Evolutionary conservation across 1,140 invertebrate genomes (phyloP), one percentile per base, ranked within the genome.

Genomic region (Achatina immaculata): DNA sequence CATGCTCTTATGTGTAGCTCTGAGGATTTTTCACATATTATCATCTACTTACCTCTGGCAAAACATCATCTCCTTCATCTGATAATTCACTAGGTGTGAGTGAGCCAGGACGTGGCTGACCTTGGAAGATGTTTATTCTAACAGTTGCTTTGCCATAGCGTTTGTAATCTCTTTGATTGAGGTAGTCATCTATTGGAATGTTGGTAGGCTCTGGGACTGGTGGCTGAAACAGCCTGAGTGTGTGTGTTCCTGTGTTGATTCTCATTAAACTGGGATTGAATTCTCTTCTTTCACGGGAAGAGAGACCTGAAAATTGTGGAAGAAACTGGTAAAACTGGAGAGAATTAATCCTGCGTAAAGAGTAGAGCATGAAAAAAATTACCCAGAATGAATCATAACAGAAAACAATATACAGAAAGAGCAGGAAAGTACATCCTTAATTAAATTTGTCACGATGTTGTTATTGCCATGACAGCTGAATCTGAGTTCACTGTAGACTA

Each of bases 1-100:
- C n/a, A n/a, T n/a, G n/a, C n/a, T n/a, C n/a, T n/a, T n/a, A n/a
- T n/a, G n/a, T n/a, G n/a, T n/a, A n/a, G n/a, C n/a, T n/a, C n/a
- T n/a, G n/a, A n/a, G n/a, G n/a, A n/a, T n/a, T n/a, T n/a, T n/a
- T n/a, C n/a, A n/a, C n/a, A n/a, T n/a, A 74, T 2, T 19, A 24
- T 51, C 31, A 45, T 28, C 2, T 31, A n/a, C 77, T 71, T 83
- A 89, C 88, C 86, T 89, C 85, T 51, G 89, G 88, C n/a, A 89
- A 48, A 36, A 86, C 84, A 9, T 89, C 89, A 62, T 90, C 89
- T 31, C 84, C 86, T 78, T 90, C 87, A 73, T 90, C 89, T n/a
- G 88, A 88, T 11, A 83, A 58, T 36, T 90, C 89, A 86, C 88
- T 90, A 9, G 89, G 89, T 38, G 89, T 90, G 6, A 90, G 81